Base-by-base conservation (phyloP, 2,113 vertebrate species). In the Vicugna pacos region DNA sequence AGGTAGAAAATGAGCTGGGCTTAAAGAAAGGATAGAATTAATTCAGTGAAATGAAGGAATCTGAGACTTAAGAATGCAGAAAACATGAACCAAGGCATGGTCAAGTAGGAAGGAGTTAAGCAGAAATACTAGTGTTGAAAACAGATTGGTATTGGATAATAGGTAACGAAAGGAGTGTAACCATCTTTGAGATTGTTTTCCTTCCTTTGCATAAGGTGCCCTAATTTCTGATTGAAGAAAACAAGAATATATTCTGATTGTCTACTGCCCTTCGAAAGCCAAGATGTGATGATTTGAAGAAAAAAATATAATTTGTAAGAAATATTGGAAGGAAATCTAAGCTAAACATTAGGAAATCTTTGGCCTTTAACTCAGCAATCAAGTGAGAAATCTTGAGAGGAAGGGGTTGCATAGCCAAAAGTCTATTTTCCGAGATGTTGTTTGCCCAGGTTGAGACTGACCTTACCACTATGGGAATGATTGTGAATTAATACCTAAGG, bases 141-240 rank as follows among this genome's bases (percentile, higher is more conserved):
- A 26, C 64, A 93, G 32, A 83, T 64, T 64, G 17, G 30, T 50
- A 56, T 22, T 77, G 30, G 12, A 30, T 17, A 58, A 62, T 38
- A 58, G 83, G 50, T 64, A 80, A 46, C 28, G 15, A 73, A 72
- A 77, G 56, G 22, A 94, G 50, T 62, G 24, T 67, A 86, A 50
- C 30, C 11, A 73, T 89, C 60, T 89, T 93, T 81, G 32, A 91
- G 54, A 91, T 72, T 79, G 24, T 94, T 95, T 95, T 90, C 35
- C 32, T 88, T 97, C 42, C 48, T 95, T 92, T 95, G 42, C 6
- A 48, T 87, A 93, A 77, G 13, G 30, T 77, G 1, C 20, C 48
- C 35, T 90, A n/a, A 52, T 88, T 80, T 88, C 84, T 67, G 65
- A 86, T 60, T 56, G 58, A 38, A 90, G 42, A 73, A 94, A 83